Percentiles rank a stretch among this genome's conserved stretches.
Evolutionary conservation across 2,888 invertebrate genomes (phyloP).

Genomic region (Metellina segmentata): DNA sequence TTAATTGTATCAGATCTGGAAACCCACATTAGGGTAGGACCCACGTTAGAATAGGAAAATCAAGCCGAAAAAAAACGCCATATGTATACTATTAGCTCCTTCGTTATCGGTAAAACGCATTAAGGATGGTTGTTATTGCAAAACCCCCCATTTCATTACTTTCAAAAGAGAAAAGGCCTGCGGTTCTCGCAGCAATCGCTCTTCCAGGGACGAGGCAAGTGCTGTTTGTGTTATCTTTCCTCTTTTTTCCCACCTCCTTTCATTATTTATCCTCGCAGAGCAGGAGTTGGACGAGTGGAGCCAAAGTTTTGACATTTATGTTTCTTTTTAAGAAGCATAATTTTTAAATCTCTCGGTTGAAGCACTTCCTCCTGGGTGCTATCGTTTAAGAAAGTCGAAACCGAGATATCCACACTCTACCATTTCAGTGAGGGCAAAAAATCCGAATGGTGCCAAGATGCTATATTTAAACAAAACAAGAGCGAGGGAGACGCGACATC

Average conservation of each 20-base stretch:
- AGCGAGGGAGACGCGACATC: background rate
- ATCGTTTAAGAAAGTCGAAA: slow-evolving; percentile 27
- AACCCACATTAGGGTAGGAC: background rate
- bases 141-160: background rate
- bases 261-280: background rate
- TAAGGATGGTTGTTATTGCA: background rate
- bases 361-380: background rate
- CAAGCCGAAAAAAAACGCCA: background rate
- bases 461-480: slow-evolving; percentile 24
- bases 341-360: background rate
- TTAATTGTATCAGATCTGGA: background rate
- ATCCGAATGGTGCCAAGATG: slow-evolving; percentile 5
- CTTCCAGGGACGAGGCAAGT: too few relatives aligned
- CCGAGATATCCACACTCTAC: background rate
- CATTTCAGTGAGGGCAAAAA: background rate
- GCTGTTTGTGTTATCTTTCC: too few relatives aligned
- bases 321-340: background rate
- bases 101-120: background rate
- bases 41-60: background rate
- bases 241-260: background rate
- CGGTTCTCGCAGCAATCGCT: background rate
- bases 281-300: too few relatives aligned
- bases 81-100: background rate
- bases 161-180: background rate
- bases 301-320: background rate